Conservation (phyloP, 2,113 vertebrate species). For the Hemiprocne comata region DNA sequence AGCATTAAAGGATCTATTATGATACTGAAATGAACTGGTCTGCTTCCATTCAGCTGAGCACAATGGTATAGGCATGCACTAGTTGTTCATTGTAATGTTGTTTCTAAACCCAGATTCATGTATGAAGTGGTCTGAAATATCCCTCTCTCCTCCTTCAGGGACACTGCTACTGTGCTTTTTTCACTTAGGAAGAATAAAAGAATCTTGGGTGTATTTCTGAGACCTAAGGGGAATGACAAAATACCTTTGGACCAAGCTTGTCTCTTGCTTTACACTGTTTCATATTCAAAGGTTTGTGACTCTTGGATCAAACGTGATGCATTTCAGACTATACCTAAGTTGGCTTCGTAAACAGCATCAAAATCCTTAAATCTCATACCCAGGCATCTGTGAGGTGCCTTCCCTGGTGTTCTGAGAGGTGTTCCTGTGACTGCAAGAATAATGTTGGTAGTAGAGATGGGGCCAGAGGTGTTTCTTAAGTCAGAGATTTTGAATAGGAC, state of each 20-base stretch:
- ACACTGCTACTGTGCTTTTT: background rate
- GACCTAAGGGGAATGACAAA: background rate
- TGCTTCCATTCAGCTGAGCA: conserved; percentile 7
- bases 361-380: background rate
- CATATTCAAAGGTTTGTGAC: background rate
- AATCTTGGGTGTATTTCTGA: background rate
- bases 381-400: background rate
- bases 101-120: background rate
- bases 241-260: background rate
- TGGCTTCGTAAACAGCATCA: background rate
- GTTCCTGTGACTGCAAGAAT: background rate
- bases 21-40: background rate
- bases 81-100: background rate
- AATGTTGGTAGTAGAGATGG: background rate
- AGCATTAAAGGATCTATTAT: background rate
- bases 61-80: background rate
- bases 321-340: background rate
- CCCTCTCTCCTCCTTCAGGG: background rate
- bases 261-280: background rate
- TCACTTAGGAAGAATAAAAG: background rate
- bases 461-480: background rate
- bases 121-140: background rate
- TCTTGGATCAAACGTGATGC: background rate
- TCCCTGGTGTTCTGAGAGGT: background rate
- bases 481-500: background rate